These are phyloP conservation scores for Bombus affinis DNA, from an alignment of 1,140 invertebrate genomes.

Conservation along the genomic window DNA sequence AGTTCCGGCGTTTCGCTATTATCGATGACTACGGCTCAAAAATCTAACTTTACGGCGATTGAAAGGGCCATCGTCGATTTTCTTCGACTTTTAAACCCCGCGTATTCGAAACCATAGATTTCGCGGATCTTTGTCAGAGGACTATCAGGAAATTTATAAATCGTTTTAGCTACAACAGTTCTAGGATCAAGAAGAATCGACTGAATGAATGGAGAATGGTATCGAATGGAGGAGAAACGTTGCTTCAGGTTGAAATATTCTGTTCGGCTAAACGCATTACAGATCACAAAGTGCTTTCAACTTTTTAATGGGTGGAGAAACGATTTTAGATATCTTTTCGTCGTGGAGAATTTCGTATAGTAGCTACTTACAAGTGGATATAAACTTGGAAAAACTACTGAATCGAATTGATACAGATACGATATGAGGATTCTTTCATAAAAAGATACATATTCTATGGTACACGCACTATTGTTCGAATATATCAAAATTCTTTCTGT, in stretches of 20 bases:
- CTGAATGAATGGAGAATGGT: no score
- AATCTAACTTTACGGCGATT: conserved; percentile 52
- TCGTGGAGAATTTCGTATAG: no score
- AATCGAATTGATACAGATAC: no score
- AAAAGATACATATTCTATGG: no score
- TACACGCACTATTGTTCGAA: no score
- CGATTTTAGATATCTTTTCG: no score
- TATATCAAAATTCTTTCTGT: not conserved
- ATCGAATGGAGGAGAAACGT: not conserved
- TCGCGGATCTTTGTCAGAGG: not conserved
- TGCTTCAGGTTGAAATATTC: not conserved
- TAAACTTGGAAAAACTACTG: no score
- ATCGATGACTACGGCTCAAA: conserved; percentile 50
- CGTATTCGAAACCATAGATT: conserved; percentile 25
- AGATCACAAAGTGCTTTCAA: not conserved
- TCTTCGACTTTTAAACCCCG: conserved; percentile 10
- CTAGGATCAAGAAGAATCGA: conserved; percentile 2
- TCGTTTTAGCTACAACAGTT: conserved; percentile 3
- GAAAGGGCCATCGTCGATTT: not conserved
- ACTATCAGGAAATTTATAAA: conserved; percentile 32
- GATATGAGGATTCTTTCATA: no score
- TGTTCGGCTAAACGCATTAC: not conserved
- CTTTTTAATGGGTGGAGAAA: not conserved
- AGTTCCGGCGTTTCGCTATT: conserved; percentile 42
- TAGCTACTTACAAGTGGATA: no score